Conservation (phyloP, 2,888 invertebrate genomes). For the Amblyteles armatorius region DNA sequence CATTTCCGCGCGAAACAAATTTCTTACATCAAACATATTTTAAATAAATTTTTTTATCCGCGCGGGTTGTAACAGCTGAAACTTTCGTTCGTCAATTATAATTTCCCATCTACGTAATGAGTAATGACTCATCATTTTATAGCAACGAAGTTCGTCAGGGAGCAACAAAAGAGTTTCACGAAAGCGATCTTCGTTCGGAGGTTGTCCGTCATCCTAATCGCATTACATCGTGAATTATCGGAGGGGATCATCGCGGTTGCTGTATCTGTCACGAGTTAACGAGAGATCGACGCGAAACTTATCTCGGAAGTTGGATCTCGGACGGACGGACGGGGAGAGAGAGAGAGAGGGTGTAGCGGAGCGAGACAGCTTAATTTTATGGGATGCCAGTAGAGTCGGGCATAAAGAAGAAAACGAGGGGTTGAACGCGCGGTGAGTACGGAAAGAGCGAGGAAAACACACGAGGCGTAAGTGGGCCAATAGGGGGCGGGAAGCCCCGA, state of each 20-base stretch:
- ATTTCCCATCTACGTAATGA: background rate
- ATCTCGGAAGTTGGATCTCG: background rate
- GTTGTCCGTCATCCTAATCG: background rate
- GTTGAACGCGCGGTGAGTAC: constrained; percentile 61
- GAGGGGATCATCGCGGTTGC: background rate
- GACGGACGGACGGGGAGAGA: background rate
- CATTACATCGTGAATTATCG: background rate
- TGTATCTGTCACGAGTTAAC: background rate
- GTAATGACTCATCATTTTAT: background rate
- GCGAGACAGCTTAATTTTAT: constrained; percentile 13
- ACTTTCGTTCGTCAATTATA: background rate
- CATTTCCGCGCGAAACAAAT: background rate
- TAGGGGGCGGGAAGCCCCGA: constrained; percentile 81
- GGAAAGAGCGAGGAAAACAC: constrained; percentile 71
- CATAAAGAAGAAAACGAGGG: constrained; percentile 57
- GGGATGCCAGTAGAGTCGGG: constrained; percentile 31
- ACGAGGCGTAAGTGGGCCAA: constrained; percentile 82
- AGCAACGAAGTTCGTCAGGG: background rate
- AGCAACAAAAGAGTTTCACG: background rate
- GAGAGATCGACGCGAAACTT: background rate
- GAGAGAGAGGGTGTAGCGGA: background rate
- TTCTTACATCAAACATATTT: background rate
- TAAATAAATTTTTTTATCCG: background rate
- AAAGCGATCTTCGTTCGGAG: background rate
- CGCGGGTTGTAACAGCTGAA: background rate